phyloP scores from a whole-genome alignment of 2,888 invertebrate species.

The Brachylomia viminalis region DNA sequence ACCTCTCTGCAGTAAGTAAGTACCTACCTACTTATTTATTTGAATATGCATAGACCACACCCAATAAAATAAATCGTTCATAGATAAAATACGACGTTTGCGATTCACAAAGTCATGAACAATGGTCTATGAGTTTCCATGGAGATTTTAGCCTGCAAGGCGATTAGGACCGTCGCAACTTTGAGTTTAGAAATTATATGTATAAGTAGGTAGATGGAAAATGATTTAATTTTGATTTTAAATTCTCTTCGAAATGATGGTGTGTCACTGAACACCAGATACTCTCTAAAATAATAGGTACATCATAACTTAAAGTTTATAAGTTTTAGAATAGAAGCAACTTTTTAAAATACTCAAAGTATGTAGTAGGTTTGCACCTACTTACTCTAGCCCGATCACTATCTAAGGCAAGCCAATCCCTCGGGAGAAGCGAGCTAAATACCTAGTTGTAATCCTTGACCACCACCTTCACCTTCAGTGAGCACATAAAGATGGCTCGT shows the following conservation, averaged over 20 bases:
- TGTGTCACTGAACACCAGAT: background rate
- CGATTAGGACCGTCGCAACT: slow-evolving; percentile 13
- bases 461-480: no score
- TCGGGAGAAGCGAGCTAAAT: no score
- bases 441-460: no score
- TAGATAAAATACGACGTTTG: slow-evolving; percentile 13
- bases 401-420: no score
- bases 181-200: background rate
- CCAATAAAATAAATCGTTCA: slow-evolving; percentile 12
- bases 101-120: background rate
- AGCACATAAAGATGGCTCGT: no score
- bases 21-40: background rate
- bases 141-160: slow-evolving; percentile 7
- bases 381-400: no score
- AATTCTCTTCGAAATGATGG: background rate
- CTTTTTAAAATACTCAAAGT: no score
- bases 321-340: background rate
- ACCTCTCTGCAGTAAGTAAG: no score
- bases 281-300: background rate
- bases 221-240: background rate
- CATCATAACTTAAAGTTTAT: background rate
- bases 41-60: background rate
- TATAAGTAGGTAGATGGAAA: background rate
- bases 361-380: no score
- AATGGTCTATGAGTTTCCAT: slow-evolving; percentile 8